Base-by-base conservation (phyloP, 2,113 vertebrate species). In the Pluvianellus socialis region DNA sequence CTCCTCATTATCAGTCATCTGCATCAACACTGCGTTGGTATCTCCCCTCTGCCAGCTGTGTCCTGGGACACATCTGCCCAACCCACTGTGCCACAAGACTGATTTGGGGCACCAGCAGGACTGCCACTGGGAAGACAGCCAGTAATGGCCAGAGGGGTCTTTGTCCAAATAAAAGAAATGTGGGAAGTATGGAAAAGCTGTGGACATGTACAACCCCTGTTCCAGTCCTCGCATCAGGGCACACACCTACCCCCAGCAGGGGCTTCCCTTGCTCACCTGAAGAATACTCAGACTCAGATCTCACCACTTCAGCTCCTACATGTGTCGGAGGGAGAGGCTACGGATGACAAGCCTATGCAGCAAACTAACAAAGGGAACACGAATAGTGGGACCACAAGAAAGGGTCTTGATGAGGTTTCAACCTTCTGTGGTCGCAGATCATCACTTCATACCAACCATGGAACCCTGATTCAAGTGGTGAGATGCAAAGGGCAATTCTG, bases 341-440 rank as follows among this genome's bases (percentile, higher is more conserved):
- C 7, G 4, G 52, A 45, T 15, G 11, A 84, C 18, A 45, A 79
- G 28, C 26, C 38, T 20, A 4, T 12, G 10, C 9, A 72, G 23
- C 4, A 59, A 81, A 42, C 7, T 28, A 67, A 59, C 13, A 50
- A 71, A 73, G 6, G 16, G 2, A 82, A 52, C 4, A 19, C 0
- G 0, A 85, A 42, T 14, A 59, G 20, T 1, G 6, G 24, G 18
- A 33, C 10, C 1, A 4, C 19, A 53, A 3, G 0, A 35, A 85
- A 79, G 3, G 8, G 9, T 58, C 32, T 61, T 59, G 14, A 42
- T 42, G 28, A 76, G 12, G 6, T 61, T 76, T 83, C 44, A 62
- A 14, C 49, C 40, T 63, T 52, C 33, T 76, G 18, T 5, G 7
- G 27, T 32, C 0, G 0, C n/a, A 63, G 26, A 55, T 10, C 2